Percentiles rank a stretch among this genome's conserved stretches.
phyloP scores from a whole-genome alignment of 2,888 invertebrate species.

The Lochmaea crataegi region DNA sequence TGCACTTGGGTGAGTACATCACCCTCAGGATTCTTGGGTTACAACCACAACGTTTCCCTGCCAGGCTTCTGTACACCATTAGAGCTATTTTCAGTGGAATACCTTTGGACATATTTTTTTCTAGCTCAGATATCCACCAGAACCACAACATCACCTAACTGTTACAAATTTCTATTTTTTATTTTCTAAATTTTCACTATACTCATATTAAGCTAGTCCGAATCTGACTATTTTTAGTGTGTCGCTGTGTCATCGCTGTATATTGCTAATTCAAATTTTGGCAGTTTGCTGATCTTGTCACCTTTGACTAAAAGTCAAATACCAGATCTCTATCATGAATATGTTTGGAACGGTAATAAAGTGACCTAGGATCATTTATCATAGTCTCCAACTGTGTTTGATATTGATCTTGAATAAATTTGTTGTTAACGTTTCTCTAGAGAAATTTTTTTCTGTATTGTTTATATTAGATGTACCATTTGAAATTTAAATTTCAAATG shows the following conservation, averaged over 20 bases:
- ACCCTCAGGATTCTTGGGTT: no score
- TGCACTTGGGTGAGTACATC: no score
- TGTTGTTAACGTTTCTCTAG: neutral
- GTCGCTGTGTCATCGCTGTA: slow-evolving; percentile 11
- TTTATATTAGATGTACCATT: neutral
- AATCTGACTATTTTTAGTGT: neutral
- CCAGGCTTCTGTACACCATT: no score
- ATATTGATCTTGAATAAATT: slow-evolving; percentile 6
- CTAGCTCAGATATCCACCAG: no score
- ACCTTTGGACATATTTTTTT: no score
- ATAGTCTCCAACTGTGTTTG: neutral
- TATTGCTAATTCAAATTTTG: neutral
- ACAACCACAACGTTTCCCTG: no score
- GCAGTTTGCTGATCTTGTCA: neutral
- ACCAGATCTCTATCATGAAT: neutral
- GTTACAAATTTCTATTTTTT: no score
- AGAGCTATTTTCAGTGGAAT: no score
- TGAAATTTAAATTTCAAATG: neutral
- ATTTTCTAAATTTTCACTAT: no score
- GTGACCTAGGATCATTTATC: neutral
- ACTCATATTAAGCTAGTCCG: neutral
- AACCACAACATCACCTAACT: no score
- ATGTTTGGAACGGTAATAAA: neutral
- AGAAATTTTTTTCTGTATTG: neutral
- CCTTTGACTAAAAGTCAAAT: neutral